Evolutionary conservation across 2,113 vertebrate genomes (phyloP), one percentile per base, ranked within the genome.

Genomic region (Sigmodon hispidus): DNA sequence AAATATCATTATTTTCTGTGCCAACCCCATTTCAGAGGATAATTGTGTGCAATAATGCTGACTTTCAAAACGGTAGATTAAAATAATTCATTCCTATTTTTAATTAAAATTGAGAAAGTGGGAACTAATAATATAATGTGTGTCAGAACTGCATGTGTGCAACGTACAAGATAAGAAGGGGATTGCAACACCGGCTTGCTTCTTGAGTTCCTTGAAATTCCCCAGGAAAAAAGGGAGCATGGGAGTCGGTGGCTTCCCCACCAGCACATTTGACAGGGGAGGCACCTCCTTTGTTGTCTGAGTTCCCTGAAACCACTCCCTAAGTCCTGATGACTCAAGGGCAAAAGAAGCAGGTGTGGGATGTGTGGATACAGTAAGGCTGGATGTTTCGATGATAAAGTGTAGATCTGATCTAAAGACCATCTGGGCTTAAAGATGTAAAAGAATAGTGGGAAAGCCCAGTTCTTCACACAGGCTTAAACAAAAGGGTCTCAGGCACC

Each of bases 71-170:
- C 0, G 81, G 92, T 95, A 97, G 97, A 98, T 98, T 98, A 97
- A 98, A 98, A 97, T 96, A 97, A 94, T 89, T 98, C 97, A 95
- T 97, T 95, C 94, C 96, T 95, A 79, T 81, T 96, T 97, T 98
- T 97, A 97, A 97, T 97, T 98, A 97, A 96, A 96, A 95, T 48
- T 80, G 92, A 95, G 94, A 96, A 96, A 96, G 86, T 94, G 93
- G 81, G 89, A 80, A 97, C 90, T 97, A 97, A 94, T 96, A 96
- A 96, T 94, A 90, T 94, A 96, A 97, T 89, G 79, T 6, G 19
- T 96, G 96, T 97, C 96, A 95, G 93, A 95, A 89, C 89, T 89
- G 88, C 91, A 89, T 93, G 95, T 91, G 91, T 96, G 96, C 96
- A 96, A 89, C 89, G 89, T 96, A 91, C 85, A 96, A 98, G 97